These are phyloP conservation scores for Myioborus miniatus DNA, from an alignment of 2,797 vertebrate genomes.

Conservation along the genomic window DNA sequence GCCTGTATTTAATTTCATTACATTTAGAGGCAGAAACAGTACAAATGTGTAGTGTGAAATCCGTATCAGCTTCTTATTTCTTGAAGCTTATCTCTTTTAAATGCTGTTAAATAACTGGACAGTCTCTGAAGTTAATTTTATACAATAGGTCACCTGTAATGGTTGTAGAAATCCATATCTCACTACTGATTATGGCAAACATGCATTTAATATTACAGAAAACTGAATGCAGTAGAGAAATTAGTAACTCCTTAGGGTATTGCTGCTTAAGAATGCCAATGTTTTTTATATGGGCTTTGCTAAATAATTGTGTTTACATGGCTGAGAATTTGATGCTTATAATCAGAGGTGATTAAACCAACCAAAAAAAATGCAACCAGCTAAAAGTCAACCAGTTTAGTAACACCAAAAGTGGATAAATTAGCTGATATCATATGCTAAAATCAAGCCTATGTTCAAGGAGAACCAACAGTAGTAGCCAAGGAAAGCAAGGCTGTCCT, in stretches of 20 bases:
- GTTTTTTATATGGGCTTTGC: neutral
- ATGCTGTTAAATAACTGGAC: neutral
- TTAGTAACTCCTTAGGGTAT: neutral
- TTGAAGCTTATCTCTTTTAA: neutral
- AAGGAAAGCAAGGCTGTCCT: neutral
- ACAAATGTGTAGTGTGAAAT: neutral
- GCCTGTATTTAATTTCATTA: neutral
- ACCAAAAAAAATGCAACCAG: neutral
- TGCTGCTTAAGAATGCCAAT: neutral
- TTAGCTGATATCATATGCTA: rapidly evolving
- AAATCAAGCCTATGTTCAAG: neutral
- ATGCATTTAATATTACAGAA: neutral
- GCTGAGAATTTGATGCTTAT: neutral
- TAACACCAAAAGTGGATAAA: neutral
- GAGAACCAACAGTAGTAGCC: rapidly evolving
- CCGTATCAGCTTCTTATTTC: neutral
- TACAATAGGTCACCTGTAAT: neutral
- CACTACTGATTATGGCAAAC: neutral
- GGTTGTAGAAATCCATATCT: neutral
- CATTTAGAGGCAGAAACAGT: neutral
- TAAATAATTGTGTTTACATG: neutral
- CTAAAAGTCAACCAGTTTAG: neutral
- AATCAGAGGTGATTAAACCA: neutral
- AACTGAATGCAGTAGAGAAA: neutral
- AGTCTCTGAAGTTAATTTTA: neutral